Base-by-base conservation (phyloP, 2,888 invertebrate genomes). In the Trichacis sp. region DNA sequence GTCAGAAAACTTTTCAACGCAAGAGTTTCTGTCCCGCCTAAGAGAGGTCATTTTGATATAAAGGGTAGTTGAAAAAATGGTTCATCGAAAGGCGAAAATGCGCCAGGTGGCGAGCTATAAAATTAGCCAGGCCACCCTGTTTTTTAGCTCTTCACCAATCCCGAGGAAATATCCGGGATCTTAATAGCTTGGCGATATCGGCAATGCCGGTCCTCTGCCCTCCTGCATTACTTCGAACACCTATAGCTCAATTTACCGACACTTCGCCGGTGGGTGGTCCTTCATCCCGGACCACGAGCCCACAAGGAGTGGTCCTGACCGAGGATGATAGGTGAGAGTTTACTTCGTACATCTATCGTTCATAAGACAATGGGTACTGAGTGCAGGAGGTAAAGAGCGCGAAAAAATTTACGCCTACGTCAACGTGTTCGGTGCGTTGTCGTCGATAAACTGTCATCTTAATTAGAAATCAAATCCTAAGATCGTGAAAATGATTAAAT, bases 201-300 rank as follows among this genome's bases (percentile, higher is more conserved):
- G 55, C 61, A 64, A 63, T 64, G 54, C 51, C 68, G 68, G 70
- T 71, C 70, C 62, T 33, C 33, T 33, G 33, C 58, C 72, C 73
- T 68, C 76, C 78, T 76, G 77, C 78, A 79, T 80, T 82, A 79
- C 79, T 77, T 78, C 77, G 76, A 74, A 74, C 78, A 77, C 80
- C 83, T 84, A 83, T 83, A 83, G 84, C 84, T 83, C 65, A 68
- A 71, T 69, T 68, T 66, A 63, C 64, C 65, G 61, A 84, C 84
- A 84, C 84, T 83, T 84, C 82, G 81, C 82, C 83, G 79, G 81
- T 84, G 84, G 84, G 77, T 76, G 76, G 77, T 77, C 77, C 75
- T 69, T 74, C 70, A 58, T 65, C 68, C 70, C 70, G 67, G 74
- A 50, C 49, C 15, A 19, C 49, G 38, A 33, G 63, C 64, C 70